These are phyloP conservation scores for Chrysotoxum bicinctum DNA, from an alignment of 2,888 invertebrate species.

Conservation along the genomic window DNA sequence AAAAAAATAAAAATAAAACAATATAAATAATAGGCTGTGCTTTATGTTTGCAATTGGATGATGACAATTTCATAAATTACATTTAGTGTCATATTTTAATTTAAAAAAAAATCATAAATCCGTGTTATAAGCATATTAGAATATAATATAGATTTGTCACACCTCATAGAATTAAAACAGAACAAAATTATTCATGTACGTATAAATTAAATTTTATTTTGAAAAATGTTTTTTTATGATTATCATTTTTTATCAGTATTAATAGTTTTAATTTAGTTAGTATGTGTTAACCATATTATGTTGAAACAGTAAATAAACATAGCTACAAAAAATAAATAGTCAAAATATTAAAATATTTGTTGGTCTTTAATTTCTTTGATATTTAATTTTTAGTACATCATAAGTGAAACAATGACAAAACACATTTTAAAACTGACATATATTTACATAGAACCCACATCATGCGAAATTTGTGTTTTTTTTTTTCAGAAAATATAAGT, in stretches of 20 bases:
- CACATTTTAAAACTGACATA: background rate
- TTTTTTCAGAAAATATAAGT: constrained; percentile 38
- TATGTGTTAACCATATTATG: constrained; percentile 18
- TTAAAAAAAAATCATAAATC: background rate
- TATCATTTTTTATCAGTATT: constrained; percentile 33
- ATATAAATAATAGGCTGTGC: constrained; percentile 51
- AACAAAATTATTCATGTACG: background rate
- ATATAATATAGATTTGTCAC: background rate
- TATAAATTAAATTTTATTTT: background rate
- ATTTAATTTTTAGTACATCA: background rate
- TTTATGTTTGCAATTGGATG: constrained; percentile 24
- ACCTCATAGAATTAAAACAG: background rate
- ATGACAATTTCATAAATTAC: background rate
- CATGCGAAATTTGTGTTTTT: constrained; percentile 38
- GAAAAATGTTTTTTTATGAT: background rate
- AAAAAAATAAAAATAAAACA: background rate
- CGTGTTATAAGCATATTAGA: background rate
- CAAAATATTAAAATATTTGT: constrained; percentile 34
- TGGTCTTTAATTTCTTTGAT: constrained; percentile 48
- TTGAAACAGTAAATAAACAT: constrained; percentile 31
- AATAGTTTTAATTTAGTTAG: constrained; percentile 19
- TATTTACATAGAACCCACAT: constrained; percentile 14
- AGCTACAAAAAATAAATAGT: constrained; percentile 34
- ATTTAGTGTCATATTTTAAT: constrained; percentile 1
- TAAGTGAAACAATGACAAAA: background rate